These are phyloP conservation scores for Microctenopoma lineatum DNA, from an alignment of 2,797 vertebrate genomes.

Conservation along the genomic window DNA sequence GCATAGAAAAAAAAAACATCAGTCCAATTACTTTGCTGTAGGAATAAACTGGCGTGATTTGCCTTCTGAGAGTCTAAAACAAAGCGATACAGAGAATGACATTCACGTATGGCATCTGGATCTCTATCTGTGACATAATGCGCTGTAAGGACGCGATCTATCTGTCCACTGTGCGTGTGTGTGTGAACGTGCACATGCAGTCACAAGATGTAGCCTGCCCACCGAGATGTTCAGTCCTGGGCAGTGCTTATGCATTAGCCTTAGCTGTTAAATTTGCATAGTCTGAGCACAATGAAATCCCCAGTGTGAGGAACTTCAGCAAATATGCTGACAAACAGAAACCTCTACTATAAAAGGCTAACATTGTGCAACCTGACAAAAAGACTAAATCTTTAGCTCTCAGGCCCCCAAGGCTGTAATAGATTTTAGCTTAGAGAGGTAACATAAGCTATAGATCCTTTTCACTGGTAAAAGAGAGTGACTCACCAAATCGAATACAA, in stretches of 20 bases:
- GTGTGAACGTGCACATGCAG: slow-evolving; percentile 9
- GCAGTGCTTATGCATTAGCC: slow-evolving; percentile 71
- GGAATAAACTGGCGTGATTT: slow-evolving; percentile 29
- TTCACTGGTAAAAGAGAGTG: slow-evolving; percentile 64
- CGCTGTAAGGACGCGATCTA: slow-evolving; percentile 28
- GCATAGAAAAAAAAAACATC: slow-evolving; percentile 44
- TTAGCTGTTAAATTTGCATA: slow-evolving; percentile 74
- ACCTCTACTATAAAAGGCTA: slow-evolving; percentile 72
- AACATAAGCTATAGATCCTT: slow-evolving; percentile 74
- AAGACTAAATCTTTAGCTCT: slow-evolving; percentile 80
- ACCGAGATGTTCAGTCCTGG: slow-evolving; percentile 60
- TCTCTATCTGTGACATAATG: slow-evolving; percentile 36
- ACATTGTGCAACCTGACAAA: slow-evolving; percentile 77
- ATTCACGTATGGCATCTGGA: slow-evolving; percentile 47
- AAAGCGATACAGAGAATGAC: slow-evolving; percentile 23
- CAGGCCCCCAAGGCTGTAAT: slow-evolving; percentile 70
- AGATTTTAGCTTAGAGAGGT: slow-evolving; percentile 79
- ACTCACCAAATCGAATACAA: slow-evolving; percentile 59
- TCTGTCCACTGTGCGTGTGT: slow-evolving; percentile 10
- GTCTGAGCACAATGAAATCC: slow-evolving; percentile 80
- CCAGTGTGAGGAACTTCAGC: slow-evolving; percentile 77
- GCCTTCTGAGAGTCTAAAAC: slow-evolving; percentile 21
- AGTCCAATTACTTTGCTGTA: slow-evolving; percentile 47
- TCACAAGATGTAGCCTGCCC: slow-evolving; percentile 36
- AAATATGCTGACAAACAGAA: slow-evolving; percentile 82